Percentiles rank a stretch among this genome's conserved stretches.
Conservation (phyloP, 2,113 vertebrate genomes). For the Zapornia atra region DNA sequence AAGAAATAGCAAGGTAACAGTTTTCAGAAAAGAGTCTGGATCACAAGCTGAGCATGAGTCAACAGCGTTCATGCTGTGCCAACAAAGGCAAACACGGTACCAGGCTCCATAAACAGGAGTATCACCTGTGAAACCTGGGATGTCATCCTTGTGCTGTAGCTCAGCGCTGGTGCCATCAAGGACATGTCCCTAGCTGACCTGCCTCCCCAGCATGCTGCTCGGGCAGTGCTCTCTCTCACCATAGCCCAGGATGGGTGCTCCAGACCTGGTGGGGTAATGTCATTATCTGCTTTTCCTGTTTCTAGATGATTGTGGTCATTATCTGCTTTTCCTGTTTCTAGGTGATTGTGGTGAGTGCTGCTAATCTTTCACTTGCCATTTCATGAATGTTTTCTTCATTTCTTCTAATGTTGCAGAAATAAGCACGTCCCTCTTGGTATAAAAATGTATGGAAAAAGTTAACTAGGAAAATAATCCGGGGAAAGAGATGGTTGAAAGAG, state of each 20-base stretch:
- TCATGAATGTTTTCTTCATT: not conserved
- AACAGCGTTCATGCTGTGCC: not conserved
- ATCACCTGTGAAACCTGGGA: not conserved
- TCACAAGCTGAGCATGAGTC: not conserved
- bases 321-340: not conserved
- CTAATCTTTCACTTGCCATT: not conserved
- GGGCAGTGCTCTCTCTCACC: rapidly evolving
- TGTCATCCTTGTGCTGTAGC: not conserved
- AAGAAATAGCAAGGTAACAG: not conserved
- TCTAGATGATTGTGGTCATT: rapidly evolving
- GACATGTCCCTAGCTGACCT: rapidly evolving
- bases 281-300: rapidly evolving
- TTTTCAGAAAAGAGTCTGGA: not conserved
- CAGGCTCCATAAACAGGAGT: not conserved
- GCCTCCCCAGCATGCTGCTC: not conserved
- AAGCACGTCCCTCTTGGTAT: not conserved
- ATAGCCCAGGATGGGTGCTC: not conserved
- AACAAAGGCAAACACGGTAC: not conserved
- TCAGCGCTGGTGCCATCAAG: not conserved
- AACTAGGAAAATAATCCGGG: not conserved
- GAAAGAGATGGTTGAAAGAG: not conserved
- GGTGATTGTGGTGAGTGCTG: rapidly evolving
- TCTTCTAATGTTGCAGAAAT: not conserved
- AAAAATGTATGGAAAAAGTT: rapidly evolving
- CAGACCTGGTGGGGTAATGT: rapidly evolving